phyloP scores from a whole-genome alignment of 2,888 invertebrate species.

The Germaria angustata region DNA sequence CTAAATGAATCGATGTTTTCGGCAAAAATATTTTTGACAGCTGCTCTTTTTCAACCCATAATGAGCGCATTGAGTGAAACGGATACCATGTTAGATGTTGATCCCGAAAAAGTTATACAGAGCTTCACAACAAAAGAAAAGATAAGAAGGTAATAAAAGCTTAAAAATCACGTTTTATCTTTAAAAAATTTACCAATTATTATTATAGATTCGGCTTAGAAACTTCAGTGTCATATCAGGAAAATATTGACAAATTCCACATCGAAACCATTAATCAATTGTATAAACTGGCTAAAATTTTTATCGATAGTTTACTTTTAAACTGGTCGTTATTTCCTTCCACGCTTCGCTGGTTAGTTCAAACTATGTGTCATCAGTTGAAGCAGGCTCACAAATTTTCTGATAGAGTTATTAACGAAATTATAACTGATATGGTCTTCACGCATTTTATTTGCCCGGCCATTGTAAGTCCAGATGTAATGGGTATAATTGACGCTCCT shows the following conservation, averaged over 20 bases:
- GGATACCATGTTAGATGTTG: constrained; percentile 94
- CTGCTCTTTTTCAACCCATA: constrained; percentile 94
- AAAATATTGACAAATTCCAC: constrained; percentile 88
- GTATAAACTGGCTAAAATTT: constrained; percentile 88
- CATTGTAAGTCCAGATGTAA: constrained; percentile 96
- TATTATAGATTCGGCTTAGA: constrained; percentile 88
- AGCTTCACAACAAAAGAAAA: constrained; percentile 75
- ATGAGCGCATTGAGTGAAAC: constrained; percentile 94
- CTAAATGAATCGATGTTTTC: constrained; percentile 94
- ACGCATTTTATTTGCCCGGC: constrained; percentile 97
- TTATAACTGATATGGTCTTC: constrained; percentile 95
- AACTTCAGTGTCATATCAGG: constrained; percentile 86
- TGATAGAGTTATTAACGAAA: constrained; percentile 81
- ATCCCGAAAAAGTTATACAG: constrained; percentile 88
- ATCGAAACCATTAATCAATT: constrained; percentile 89
- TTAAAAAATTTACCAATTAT: background rate
- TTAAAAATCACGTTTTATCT: background rate
- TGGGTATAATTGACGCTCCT: constrained; percentile 95
- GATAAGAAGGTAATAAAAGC: constrained; percentile 82
- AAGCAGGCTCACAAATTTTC: constrained; percentile 81
- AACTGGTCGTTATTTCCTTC: constrained; percentile 95
- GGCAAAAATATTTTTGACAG: constrained; percentile 94
- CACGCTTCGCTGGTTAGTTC: constrained; percentile 93
- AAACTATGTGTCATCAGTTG: constrained; percentile 88
- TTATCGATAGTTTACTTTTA: constrained; percentile 90